Percentiles rank a stretch among this genome's conserved stretches.
Conservation (phyloP, 2,888 invertebrate genomes). For the Drosophila leonis region DNA sequence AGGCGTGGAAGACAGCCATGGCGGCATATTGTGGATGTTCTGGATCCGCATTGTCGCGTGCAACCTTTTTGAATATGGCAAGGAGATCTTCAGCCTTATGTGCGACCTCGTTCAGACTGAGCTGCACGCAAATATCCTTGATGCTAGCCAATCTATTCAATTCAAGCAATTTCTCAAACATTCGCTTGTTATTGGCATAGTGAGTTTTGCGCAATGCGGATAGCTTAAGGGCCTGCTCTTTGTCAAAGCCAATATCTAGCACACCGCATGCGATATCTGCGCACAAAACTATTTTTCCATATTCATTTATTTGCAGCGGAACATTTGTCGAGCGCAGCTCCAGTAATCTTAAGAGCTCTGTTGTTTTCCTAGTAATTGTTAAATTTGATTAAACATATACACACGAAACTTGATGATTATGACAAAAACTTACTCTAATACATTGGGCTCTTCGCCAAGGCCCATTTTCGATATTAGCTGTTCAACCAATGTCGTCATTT, state of each 20-base stretch:
- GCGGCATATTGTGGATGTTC: constrained; percentile 89
- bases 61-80: constrained; percentile 85
- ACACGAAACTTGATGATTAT: background rate
- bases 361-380: constrained; percentile 77
- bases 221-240: constrained; percentile 87
- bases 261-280: constrained; percentile 87
- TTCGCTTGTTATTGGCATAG: constrained; percentile 87
- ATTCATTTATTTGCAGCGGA: constrained; percentile 86
- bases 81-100: constrained; percentile 87
- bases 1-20: constrained; percentile 88
- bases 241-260: constrained; percentile 87
- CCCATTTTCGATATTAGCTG: constrained; percentile 83
- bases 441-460: constrained; percentile 73
- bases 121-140: constrained; percentile 87
- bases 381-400: background rate
- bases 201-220: constrained; percentile 87
- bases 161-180: constrained; percentile 88
- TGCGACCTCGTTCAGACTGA: constrained; percentile 86
- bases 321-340: constrained; percentile 82
- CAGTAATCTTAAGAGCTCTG: constrained; percentile 81
- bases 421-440: constrained; percentile 73
- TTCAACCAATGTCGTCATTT: constrained; percentile 79
- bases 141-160: constrained; percentile 87
- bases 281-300: constrained; percentile 88
- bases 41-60: constrained; percentile 85